Percentiles rank a stretch among this genome's conserved stretches.
phyloP scores from a whole-genome alignment of 2,888 invertebrate genomes.

The Gari tellinella region DNA sequence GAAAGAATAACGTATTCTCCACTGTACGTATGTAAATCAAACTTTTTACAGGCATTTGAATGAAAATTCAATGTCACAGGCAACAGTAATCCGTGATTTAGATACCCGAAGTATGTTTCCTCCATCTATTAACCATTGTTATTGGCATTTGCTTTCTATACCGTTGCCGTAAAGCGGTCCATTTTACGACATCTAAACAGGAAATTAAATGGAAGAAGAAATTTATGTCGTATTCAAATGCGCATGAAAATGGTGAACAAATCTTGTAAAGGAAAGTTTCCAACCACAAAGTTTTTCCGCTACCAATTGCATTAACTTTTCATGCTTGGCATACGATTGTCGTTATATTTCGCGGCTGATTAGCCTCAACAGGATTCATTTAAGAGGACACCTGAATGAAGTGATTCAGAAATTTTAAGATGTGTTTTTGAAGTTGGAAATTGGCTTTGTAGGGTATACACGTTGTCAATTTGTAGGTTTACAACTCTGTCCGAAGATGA shows the following conservation, averaged over 20 bases:
- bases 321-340: slow-evolving; percentile 30
- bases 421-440: slow-evolving; percentile 23
- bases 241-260: slow-evolving; percentile 44
- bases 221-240: slow-evolving; percentile 51
- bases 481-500: slow-evolving; percentile 28
- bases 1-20: too few relatives aligned
- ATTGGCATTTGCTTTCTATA: too few relatives aligned
- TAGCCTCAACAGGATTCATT: slow-evolving; percentile 30
- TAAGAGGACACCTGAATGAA: slow-evolving; percentile 29
- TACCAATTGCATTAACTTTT: slow-evolving; percentile 32
- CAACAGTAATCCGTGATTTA: slow-evolving; percentile 15
- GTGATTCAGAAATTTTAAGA: slow-evolving; percentile 14
- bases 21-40: slow-evolving; percentile 41
- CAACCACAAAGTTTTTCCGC: slow-evolving; percentile 17
- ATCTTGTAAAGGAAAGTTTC: slow-evolving; percentile 28
- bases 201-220: slow-evolving; percentile 59
- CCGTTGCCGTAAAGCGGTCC: slow-evolving; percentile 29
- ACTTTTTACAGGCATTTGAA: slow-evolving; percentile 9
- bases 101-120: slow-evolving; percentile 14
- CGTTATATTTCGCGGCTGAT: slow-evolving; percentile 44
- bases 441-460: slow-evolving; percentile 42
- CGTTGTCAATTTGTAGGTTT: slow-evolving; percentile 17
- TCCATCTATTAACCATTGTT: slow-evolving; percentile 1
- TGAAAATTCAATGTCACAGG: not conserved
- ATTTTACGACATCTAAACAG: slow-evolving; percentile 54